Evolutionary conservation across 2,113 vertebrate genomes (phyloP).

Genomic region (Chloroceryle aenea): DNA sequence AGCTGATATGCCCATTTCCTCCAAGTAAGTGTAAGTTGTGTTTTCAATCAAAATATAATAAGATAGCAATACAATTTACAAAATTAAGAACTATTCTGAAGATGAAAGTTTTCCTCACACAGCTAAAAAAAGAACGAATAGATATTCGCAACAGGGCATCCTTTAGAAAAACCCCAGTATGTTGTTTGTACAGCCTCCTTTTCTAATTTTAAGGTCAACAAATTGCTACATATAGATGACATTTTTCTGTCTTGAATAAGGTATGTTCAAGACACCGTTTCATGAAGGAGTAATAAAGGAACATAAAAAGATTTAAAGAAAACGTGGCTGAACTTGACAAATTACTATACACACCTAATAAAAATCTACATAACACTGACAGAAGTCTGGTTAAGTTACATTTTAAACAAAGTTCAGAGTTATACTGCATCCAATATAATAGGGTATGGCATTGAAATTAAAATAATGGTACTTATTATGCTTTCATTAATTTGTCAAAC

Average conservation of each 20-base stretch:
- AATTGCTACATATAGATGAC: background rate
- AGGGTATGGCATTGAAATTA: background rate
- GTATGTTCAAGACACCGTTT: background rate
- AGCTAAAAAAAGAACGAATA: background rate
- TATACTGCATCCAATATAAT: background rate
- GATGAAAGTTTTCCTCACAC: background rate
- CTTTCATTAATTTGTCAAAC: background rate
- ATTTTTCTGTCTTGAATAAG: background rate
- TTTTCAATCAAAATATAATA: background rate
- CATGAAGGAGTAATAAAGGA: background rate
- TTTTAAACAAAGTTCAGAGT: background rate
- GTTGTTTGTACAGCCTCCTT: background rate
- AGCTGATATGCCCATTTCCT: background rate
- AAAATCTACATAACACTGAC: background rate
- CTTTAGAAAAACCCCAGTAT: background rate
- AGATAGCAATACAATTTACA: background rate
- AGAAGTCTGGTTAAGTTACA: background rate
- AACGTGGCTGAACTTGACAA: background rate
- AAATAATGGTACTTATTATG: background rate
- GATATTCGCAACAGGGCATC: background rate
- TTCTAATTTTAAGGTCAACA: background rate
- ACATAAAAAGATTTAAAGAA: background rate
- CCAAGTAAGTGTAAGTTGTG: background rate
- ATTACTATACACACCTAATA: background rate
- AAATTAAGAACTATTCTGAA: background rate